phyloP scores from a whole-genome alignment of 2,888 invertebrate species.

The Sepioteuthis lessoniana region DNA sequence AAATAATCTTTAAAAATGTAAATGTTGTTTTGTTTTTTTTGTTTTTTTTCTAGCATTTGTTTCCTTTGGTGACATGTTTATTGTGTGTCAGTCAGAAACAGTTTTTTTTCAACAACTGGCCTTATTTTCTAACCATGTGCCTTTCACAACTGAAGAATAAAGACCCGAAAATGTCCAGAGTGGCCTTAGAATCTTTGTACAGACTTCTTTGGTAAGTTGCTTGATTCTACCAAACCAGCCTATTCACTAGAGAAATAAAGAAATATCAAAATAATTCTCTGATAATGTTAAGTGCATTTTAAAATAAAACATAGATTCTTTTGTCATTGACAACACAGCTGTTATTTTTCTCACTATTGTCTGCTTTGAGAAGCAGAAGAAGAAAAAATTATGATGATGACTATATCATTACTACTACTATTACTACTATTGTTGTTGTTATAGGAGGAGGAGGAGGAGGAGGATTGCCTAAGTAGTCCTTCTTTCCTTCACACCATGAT shows the following conservation, averaged over 20 bases:
- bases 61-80: slow-evolving; percentile 97
- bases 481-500: no score
- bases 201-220: slow-evolving; percentile 77
- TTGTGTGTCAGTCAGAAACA: slow-evolving; percentile 98
- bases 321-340: neutral
- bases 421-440: no score
- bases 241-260: neutral
- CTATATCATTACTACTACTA: no score
- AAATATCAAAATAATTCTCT: neutral
- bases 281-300: neutral
- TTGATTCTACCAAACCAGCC: neutral
- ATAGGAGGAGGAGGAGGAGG: no score
- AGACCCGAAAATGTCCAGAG: slow-evolving; percentile 97
- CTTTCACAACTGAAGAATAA: slow-evolving; percentile 95
- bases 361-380: no score
- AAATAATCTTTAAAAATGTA: neutral
- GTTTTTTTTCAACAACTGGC: slow-evolving; percentile 98
- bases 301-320: neutral
- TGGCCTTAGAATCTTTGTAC: slow-evolving; percentile 84
- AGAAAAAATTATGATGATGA: no score
- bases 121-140: slow-evolving; percentile 97
- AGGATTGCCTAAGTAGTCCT: no score
- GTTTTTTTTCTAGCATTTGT: slow-evolving; percentile 81
- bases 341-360: neutral
- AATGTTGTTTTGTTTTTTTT: neutral